A percentile compares a stretch with the other conserved stretches of the same genome.
Evolutionary conservation across 2,888 invertebrate genomes (phyloP).

Genomic region (Noctua janthina): DNA sequence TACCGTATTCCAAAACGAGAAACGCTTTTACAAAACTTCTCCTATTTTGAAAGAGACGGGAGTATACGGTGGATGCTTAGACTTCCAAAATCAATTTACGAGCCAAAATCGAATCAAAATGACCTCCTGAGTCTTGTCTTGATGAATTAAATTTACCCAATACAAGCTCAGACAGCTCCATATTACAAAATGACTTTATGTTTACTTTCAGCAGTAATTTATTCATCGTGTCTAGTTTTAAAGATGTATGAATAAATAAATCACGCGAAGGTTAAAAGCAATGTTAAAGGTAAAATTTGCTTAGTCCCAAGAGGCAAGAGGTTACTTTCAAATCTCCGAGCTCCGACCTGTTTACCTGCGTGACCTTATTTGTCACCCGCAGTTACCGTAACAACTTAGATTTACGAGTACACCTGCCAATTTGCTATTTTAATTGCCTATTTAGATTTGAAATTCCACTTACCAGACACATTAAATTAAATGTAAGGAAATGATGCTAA

Average conservation of each 20-base stretch:
- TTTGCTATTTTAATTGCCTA: constrained; percentile 68
- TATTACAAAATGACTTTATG: constrained; percentile 6
- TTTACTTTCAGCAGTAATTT: constrained; percentile 30
- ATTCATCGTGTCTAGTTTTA: constrained; percentile 34
- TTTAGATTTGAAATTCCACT: constrained; percentile 58
- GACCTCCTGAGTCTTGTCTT: background rate
- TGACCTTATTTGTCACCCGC: constrained; percentile 73
- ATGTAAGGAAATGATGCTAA: constrained; percentile 40
- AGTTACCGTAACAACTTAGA: constrained; percentile 50
- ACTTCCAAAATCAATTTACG: background rate
- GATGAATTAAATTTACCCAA: background rate
- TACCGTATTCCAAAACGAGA: constrained; percentile 38
- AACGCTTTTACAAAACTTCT: constrained; percentile 3
- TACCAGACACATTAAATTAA: constrained; percentile 24
- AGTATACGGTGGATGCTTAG: background rate
- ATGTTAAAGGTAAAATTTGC: constrained; percentile 53
- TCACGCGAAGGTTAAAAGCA: constrained; percentile 58
- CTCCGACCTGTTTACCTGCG: constrained; percentile 62
- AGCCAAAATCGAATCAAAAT: background rate
- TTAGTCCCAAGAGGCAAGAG: constrained; percentile 49
- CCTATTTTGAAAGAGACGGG: background rate
- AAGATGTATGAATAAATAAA: constrained; percentile 40
- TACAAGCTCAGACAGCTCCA: background rate
- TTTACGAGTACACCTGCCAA: constrained; percentile 55
- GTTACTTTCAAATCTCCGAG: constrained; percentile 53